phyloP scores from a whole-genome alignment of 2,888 invertebrate genomes.

The Mesorhabditis spiculigera region DNA sequence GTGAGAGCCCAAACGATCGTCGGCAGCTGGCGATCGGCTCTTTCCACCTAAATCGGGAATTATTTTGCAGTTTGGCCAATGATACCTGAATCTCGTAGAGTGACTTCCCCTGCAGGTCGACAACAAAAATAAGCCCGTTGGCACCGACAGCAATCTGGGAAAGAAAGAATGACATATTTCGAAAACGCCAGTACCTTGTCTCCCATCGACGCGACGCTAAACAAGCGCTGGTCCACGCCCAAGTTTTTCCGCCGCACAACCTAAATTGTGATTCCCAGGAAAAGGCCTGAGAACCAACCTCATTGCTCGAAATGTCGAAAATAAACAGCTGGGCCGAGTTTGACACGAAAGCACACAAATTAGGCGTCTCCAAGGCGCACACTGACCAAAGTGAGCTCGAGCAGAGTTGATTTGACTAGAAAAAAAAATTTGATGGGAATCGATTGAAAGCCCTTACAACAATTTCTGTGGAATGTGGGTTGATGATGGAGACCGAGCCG shows the following conservation, averaged over 20 bases:
- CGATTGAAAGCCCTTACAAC: neutral
- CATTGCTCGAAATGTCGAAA: neutral
- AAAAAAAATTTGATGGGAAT: neutral
- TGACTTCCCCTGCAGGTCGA: neutral
- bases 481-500: conserved; percentile 26
- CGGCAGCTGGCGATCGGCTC: conserved; percentile 26
- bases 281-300: conserved; percentile 23
- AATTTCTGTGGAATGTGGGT: conserved; percentile 16
- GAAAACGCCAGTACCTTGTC: conserved; percentile 11
- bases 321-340: conserved; percentile 6
- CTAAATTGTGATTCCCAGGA: conserved; percentile 28
- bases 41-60: neutral
- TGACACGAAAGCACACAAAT: conserved; percentile 8
- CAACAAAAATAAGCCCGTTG: conserved; percentile 23
- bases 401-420: conserved; percentile 44
- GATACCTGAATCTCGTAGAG: conserved; percentile 1
- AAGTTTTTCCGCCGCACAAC: conserved; percentile 34
- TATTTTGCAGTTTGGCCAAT: conserved; percentile 9
- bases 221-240: conserved; percentile 38
- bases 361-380: conserved; percentile 14
- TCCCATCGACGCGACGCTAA: conserved; percentile 24
- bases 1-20: conserved; percentile 47
- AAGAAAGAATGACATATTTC: neutral
- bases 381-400: conserved; percentile 39
- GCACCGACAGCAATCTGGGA: conserved; percentile 30